Evolutionary conservation across 1,140 invertebrate genomes (phyloP).

Genomic region (Caerostris extrusa): DNA sequence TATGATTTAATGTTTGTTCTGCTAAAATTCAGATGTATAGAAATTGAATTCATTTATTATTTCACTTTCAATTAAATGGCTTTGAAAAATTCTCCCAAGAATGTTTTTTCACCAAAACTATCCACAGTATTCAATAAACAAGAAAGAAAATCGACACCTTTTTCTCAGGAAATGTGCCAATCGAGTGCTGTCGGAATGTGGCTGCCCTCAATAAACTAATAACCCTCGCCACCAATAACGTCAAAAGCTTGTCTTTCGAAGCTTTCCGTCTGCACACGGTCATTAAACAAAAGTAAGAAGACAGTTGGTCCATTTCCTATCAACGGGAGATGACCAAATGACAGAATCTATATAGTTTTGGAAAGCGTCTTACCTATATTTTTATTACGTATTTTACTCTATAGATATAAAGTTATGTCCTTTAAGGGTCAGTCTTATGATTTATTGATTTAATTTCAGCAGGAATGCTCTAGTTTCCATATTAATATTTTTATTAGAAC

Average conservation of each 20-base stretch:
- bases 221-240: neutral
- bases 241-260: neutral
- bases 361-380: neutral
- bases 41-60: too few species aligned
- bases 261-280: neutral
- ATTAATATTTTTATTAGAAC: too few species aligned
- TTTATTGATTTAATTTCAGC: too few species aligned
- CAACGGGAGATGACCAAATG: neutral
- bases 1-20: too few species aligned
- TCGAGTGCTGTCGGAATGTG: neutral
- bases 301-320: slow-evolving; percentile 11
- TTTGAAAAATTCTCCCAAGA: too few species aligned
- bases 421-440: too few species aligned
- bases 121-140: neutral
- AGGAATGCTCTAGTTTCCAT: too few species aligned
- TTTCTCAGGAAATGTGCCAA: neutral
- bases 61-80: too few species aligned
- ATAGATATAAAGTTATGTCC: too few species aligned
- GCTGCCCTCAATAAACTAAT: slow-evolving; percentile 7
- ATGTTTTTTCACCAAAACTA: neutral
- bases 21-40: too few species aligned
- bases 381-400: too few species aligned
- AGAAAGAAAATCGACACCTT: neutral
- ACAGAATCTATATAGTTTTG: neutral
- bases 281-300: slow-evolving; percentile 10